Evolutionary conservation across 2,888 invertebrate species (phyloP).

Genomic region (Stenchaetothrips biformis): DNA sequence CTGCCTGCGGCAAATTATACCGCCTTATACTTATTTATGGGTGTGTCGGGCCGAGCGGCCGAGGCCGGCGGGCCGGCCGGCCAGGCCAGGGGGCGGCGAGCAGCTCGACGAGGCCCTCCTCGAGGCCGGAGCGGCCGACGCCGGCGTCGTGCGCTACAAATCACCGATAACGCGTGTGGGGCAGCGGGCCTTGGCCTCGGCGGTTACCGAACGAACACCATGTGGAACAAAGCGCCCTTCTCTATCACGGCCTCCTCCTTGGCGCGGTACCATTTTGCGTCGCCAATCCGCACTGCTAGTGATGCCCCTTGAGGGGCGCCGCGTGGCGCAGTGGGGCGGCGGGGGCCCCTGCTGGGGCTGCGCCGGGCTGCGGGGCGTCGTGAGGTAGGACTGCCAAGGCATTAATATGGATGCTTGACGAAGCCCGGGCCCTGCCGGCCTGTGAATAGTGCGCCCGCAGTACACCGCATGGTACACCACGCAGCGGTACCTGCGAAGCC

Average conservation of each 20-base stretch:
- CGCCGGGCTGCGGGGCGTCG: not conserved
- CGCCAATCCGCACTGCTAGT: not conserved
- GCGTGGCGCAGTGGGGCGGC: not conserved
- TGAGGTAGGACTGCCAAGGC: not conserved
- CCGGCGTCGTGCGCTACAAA: constrained; percentile 10
- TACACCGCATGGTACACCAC: no score
- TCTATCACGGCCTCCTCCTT: no score
- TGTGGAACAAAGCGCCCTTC: no score
- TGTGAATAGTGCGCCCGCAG: not conserved
- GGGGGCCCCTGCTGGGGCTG: not conserved
- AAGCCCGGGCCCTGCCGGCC: not conserved
- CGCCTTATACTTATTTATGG: constrained; percentile 23
- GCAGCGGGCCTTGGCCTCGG: no score
- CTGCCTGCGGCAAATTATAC: not conserved
- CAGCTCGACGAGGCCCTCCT: no score
- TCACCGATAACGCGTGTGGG: not conserved
- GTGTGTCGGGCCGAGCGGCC: not conserved
- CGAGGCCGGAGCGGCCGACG: no score
- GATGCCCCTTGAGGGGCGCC: not conserved
- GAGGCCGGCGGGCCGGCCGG: not conserved
- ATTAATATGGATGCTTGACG: not conserved
- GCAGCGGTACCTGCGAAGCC: no score
- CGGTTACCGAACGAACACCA: no score
- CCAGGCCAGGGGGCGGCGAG: no score
- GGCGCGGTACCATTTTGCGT: not conserved